These are phyloP conservation scores for Apostichopus leukothele DNA, from an alignment of 53 echinoderm and acorn worm species.

Conservation along the genomic window DNA sequence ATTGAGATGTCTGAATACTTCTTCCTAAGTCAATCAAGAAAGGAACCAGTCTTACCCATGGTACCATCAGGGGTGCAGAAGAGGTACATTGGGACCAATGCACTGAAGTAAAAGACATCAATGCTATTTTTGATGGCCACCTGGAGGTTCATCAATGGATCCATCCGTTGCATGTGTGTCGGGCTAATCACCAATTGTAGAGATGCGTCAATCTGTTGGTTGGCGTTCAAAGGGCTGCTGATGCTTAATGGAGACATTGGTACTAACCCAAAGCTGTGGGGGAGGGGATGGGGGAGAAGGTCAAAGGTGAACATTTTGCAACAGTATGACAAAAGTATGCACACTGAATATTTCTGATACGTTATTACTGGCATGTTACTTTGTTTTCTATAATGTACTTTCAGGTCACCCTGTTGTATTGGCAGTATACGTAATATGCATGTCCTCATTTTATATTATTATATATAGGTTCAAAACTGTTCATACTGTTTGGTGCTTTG, in stretches of 20 bases:
- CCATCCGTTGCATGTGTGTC: slow-evolving; percentile 77
- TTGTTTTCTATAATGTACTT: too few relatives aligned
- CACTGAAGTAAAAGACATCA: slow-evolving; percentile 89
- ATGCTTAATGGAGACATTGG: slow-evolving; percentile 64
- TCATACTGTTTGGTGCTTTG: too few relatives aligned
- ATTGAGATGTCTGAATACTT: background rate
- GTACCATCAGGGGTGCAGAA: slow-evolving; percentile 83
- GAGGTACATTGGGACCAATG: slow-evolving; percentile 60
- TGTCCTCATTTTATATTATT: too few relatives aligned
- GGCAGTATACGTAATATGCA: too few relatives aligned
- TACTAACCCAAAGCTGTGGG: slow-evolving; percentile 79
- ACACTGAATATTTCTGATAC: too few relatives aligned
- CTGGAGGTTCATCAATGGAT: slow-evolving; percentile 83
- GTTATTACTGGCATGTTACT: too few relatives aligned
- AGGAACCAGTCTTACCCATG: slow-evolving; percentile 72
- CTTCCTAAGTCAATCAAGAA: too few relatives aligned
- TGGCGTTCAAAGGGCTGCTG: slow-evolving; percentile 73
- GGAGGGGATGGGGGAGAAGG: background rate
- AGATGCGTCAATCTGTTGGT: slow-evolving; percentile 75
- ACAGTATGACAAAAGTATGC: background rate
- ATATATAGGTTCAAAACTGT: too few relatives aligned
- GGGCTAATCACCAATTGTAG: slow-evolving; percentile 60
- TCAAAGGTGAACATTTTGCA: background rate
- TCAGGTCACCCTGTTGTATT: too few relatives aligned
- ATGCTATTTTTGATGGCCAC: slow-evolving; percentile 90